These are phyloP conservation scores for Erynnis tages DNA, from an alignment of 2,888 invertebrate species.

Conservation along the genomic window DNA sequence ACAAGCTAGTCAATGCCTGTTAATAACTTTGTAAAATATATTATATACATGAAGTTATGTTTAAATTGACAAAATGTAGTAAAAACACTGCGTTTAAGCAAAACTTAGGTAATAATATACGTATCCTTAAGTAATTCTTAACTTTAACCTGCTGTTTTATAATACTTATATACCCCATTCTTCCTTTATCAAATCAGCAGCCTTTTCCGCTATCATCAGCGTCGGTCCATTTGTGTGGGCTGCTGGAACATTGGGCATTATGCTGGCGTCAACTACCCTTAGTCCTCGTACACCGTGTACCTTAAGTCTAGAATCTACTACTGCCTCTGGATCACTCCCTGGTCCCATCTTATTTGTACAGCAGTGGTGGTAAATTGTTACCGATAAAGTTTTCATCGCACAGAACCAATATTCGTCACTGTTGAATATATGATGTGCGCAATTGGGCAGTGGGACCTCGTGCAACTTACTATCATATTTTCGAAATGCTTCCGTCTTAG, in stretches of 20 bases:
- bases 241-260: constrained; percentile 80
- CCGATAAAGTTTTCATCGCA: constrained; percentile 75
- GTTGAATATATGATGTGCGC: constrained; percentile 72
- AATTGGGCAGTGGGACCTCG: constrained; percentile 77
- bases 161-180: constrained; percentile 51
- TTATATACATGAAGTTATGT: too few relatives aligned
- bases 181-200: constrained; percentile 76
- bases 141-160: neutral
- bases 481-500: constrained; percentile 76
- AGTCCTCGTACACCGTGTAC: constrained; percentile 74
- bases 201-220: constrained; percentile 83
- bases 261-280: constrained; percentile 80
- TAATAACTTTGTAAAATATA: too few relatives aligned
- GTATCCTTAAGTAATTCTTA: too few relatives aligned
- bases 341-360: constrained; percentile 81
- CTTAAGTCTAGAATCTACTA: constrained; percentile 74
- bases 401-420: constrained; percentile 88
- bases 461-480: constrained; percentile 77
- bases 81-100: too few relatives aligned
- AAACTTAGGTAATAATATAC: too few relatives aligned
- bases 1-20: too few relatives aligned
- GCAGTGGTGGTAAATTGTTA: constrained; percentile 79
- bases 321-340: constrained; percentile 65
- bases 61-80: too few relatives aligned
- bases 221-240: constrained; percentile 82